Evolutionary conservation across 2,888 invertebrate species (phyloP).

Genomic region (Sycophila texana): DNA sequence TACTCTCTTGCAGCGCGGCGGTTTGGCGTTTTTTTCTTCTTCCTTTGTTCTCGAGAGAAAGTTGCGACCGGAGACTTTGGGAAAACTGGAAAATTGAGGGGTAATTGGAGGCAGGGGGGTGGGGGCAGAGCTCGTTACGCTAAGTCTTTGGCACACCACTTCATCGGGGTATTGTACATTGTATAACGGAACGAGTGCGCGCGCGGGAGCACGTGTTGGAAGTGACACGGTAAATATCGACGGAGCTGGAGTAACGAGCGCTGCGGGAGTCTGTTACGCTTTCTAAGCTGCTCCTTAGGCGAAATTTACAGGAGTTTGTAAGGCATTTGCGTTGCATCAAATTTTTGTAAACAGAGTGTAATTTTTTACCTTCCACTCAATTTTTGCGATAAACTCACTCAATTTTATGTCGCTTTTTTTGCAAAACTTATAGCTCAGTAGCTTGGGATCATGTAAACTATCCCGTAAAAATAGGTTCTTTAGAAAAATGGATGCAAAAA

Average conservation of each 20-base stretch:
- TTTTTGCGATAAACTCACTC: no score
- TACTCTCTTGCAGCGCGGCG: no score
- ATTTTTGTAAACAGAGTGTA: no score
- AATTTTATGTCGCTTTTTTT: no score
- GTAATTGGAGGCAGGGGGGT: slow-evolving; percentile 17
- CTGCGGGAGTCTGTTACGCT: background rate
- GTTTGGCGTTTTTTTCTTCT: background rate
- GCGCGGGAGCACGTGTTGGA: background rate
- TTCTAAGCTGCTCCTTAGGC: background rate
- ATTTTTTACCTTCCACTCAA: no score
- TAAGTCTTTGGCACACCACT: background rate
- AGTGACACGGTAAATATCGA: background rate
- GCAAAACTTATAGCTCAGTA: no score
- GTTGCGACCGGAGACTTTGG: background rate
- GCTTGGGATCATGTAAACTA: no score
- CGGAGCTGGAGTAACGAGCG: background rate
- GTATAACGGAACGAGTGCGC: background rate
- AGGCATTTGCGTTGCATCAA: no score
- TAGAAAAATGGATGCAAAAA: no score
- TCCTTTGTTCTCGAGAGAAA: slow-evolving; percentile 1
- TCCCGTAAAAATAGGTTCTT: no score
- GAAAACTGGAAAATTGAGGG: slow-evolving; percentile 39
- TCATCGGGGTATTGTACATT: background rate
- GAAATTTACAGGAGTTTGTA: no score
- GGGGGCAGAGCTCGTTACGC: background rate